Base-by-base conservation (phyloP, 1,140 invertebrate genomes). In the Solen grandis region DNA sequence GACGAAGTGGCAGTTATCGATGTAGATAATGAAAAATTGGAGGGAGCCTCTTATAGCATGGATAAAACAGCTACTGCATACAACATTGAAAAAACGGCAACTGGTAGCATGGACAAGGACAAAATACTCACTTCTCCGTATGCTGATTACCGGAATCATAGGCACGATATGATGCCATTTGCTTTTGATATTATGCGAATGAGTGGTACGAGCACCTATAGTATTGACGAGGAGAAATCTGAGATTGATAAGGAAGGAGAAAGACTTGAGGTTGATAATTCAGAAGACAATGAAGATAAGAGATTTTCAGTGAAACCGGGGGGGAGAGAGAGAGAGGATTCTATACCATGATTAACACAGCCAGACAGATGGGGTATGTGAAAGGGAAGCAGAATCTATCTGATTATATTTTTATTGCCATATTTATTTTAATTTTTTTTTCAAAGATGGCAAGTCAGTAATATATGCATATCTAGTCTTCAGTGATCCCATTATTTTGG, bases 151-250 rank as follows among this genome's bases (percentile, higher is more conserved):
- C 25, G 75, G 25, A 78, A 78, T 60, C 75, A 78, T 31, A 68
- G 75, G 54, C 75, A 78, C 60, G 54, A 78, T 69, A 78, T 78
- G 54, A 78, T 78, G 75, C 75, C 75, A 2, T 78, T 78, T 59
- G 75, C 75, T 1, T 78, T 78, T 78, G 75, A 78, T 27, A 57
- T 78, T 46, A 55, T 60, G 41, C 65, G 66, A 55, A 59, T 27
- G n/a, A 54, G 38, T 1, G 35, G 50, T 19, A 22, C 75, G 8
- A 65, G 75, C 50, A 78, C 65, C 1, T 78, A 78, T 46, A 35
- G 63, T 55, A 57, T 68, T 36, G 65, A 59, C 22, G 54, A 69
- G 55, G 27, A 59, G 16, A 22, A 27, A 8, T n/a, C 27, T 16
- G 16, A 59, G 27, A 25, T 14, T 59, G 16, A 59, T 59, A 16